These are phyloP conservation scores for Semaprochilodus insignis DNA, from an alignment of 2,797 vertebrate species.

Conservation along the genomic window DNA sequence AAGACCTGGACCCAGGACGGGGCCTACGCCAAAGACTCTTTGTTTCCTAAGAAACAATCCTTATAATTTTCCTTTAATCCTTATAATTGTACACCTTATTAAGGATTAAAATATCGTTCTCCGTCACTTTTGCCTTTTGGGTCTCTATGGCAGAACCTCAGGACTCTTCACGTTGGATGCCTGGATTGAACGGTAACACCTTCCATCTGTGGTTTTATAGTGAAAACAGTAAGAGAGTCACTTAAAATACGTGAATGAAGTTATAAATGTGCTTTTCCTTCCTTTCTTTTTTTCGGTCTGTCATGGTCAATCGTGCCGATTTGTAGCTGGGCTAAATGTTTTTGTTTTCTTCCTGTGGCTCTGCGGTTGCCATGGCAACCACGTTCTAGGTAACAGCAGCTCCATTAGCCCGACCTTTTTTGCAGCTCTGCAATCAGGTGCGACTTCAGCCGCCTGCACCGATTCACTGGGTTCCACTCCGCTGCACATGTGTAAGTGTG, in stretches of 20 bases:
- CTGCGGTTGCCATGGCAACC: neutral
- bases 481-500: neutral
- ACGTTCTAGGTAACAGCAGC: neutral
- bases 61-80: too few relatives aligned
- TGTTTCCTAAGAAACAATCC: too few relatives aligned
- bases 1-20: too few relatives aligned
- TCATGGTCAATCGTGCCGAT: neutral
- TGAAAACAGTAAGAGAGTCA: neutral
- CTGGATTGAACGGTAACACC: neutral
- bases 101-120: too few relatives aligned
- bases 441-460: neutral
- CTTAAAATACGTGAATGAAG: neutral
- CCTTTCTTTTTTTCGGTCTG: neutral
- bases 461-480: constrained; percentile 1
- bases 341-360: neutral
- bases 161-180: neutral
- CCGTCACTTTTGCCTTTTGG: too few relatives aligned
- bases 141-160: too few relatives aligned
- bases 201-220: neutral
- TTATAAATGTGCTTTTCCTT: too few relatives aligned
- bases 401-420: neutral
- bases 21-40: too few relatives aligned
- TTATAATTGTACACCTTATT: too few relatives aligned
- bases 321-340: neutral
- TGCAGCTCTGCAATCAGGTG: neutral